Evolutionary conservation across 2,888 invertebrate species (phyloP), one percentile per base, ranked within the genome.

Genomic region (Drosophila tripunctata): DNA sequence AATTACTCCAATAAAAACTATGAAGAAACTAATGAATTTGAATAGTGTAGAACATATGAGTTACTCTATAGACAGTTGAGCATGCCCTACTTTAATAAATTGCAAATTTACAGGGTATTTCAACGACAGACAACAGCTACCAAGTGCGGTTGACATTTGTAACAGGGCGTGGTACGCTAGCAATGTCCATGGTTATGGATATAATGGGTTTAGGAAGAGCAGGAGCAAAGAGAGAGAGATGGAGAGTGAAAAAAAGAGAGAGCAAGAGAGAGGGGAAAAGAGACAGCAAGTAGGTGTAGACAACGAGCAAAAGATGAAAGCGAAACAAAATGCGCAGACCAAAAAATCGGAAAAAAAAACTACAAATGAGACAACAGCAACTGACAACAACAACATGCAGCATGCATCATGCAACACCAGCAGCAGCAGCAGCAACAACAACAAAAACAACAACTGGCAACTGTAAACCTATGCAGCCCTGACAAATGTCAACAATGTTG

Each of bases 401-500:
- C 40, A 10, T n/a, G 15, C 41, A 22, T 19, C 44, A 4, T 17
- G 17, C 33, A 21, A 15, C 38, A 1, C 54, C 47, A 31, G 40
- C 66, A 40, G 41, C 22, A 40, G 27, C 36, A 52, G 7, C 27
- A 45, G n/a, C 43, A 40, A 24, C 3, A 30, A 7, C 24, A 40
- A 24, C 5, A 17, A 17, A 36, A 33, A 22, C n/a, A 3, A 4
- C 48, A 27, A 36, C 35, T 35, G 47, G 10, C 22, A 8, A 36
- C 36, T 8, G 4, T 40, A 40, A 30, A 54, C 38, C 41, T 41
- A 47, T 44, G 52, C 63, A 61, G 38, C 58, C 36, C 71, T 77
- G 87, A 83, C 77, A 82, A 82, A 86, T 87, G 84, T 83, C 82
- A 87, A 70, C 87, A 84, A 80, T 80, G 84, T 83, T 86, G 82